A percentile compares a stretch with the other conserved stretches of the same genome.
These are phyloP conservation scores for Steinernema carpocapsae DNA, from an alignment of 2,888 invertebrate species.

Conservation along the genomic window DNA sequence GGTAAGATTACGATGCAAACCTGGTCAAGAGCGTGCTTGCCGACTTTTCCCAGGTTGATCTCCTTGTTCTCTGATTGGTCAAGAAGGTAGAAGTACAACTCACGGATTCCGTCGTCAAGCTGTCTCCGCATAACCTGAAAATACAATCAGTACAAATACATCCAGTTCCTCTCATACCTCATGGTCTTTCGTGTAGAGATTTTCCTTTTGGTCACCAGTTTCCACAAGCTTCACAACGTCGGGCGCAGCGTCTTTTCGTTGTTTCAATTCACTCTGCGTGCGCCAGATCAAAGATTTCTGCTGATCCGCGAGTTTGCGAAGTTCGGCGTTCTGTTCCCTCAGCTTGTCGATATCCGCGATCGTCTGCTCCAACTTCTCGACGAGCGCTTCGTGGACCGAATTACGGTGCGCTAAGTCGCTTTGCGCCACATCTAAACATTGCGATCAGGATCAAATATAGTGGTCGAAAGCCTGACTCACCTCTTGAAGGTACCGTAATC, in stretches of 20 bases:
- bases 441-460: not conserved
- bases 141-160: not conserved
- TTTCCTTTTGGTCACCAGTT: not conserved
- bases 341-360: constrained; percentile 25
- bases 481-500: constrained; percentile 16
- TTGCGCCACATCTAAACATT: not conserved
- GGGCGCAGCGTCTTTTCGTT: not conserved
- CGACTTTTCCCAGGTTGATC: constrained; percentile 9
- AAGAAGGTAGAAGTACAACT: constrained; percentile 44
- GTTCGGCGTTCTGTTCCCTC: constrained; percentile 27
- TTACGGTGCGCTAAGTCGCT: not conserved
- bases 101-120: constrained; percentile 42
- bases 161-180: not conserved
- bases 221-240: not conserved
- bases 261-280: constrained; percentile 16
- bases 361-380: constrained; percentile 16
- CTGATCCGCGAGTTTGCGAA: constrained; percentile 1
- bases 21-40: constrained; percentile 17
- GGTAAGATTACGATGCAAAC: not conserved
- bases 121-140: constrained; percentile 39
- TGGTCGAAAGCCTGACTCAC: not conserved
- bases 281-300: constrained; percentile 25
- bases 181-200: constrained; percentile 13
- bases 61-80: constrained; percentile 39
- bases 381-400: constrained; percentile 10